Evolutionary conservation across 2,797 vertebrate species (phyloP).

Genomic region (Mormyrops attenuatus): DNA sequence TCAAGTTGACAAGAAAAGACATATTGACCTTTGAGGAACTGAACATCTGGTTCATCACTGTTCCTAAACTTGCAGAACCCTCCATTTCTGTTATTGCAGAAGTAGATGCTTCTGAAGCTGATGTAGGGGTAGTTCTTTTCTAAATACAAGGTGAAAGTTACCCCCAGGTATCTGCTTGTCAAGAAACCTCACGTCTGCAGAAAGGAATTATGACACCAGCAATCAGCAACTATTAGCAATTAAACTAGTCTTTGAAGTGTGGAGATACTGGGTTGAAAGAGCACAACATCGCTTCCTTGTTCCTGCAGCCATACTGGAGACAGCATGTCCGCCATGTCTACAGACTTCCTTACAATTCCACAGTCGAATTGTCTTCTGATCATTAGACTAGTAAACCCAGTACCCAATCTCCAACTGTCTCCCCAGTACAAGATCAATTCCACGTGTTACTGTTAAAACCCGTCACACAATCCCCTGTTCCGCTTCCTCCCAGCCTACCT

Average conservation of each 20-base stretch:
- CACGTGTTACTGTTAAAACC: not conserved
- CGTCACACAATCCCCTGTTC: not conserved
- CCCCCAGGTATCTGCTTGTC: not conserved
- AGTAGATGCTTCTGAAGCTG: not conserved
- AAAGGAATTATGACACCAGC: not conserved
- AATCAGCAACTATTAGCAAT: not conserved
- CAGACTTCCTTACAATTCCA: not conserved
- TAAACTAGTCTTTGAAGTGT: not conserved
- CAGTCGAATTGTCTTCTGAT: not conserved
- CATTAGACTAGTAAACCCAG: not conserved
- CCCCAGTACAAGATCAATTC: not conserved
- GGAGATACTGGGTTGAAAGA: not conserved
- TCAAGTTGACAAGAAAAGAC: not conserved
- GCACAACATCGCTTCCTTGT: not conserved
- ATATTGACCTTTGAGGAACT: not conserved
- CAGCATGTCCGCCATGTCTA: not conserved
- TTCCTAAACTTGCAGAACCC: not conserved
- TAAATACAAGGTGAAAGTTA: not conserved
- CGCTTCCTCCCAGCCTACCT: not conserved
- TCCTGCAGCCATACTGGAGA: not conserved
- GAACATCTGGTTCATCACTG: not conserved
- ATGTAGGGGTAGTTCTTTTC: not conserved
- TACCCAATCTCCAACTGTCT: not conserved
- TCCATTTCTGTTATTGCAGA: not conserved
- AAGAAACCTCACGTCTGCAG: not conserved